phyloP scores from a whole-genome alignment of 2,888 invertebrate genomes.

The Brachycybe producta region DNA sequence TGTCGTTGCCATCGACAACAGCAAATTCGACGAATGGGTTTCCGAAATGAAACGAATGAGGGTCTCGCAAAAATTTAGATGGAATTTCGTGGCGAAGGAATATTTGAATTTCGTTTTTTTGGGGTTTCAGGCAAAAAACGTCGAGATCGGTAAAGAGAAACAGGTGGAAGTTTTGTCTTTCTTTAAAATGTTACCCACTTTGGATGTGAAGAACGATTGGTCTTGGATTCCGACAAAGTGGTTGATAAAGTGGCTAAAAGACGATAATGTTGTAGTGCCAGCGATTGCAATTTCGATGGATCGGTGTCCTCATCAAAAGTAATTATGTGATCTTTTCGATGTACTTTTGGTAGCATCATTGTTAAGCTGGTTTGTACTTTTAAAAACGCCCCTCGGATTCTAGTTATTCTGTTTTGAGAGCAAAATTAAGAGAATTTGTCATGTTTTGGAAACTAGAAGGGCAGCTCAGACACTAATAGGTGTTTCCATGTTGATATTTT shows the following conservation, averaged over 20 bases:
- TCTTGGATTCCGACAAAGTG: slow-evolving; percentile 43
- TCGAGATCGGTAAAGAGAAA: slow-evolving; percentile 27
- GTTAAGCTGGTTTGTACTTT: too few relatives aligned
- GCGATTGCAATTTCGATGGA: slow-evolving; percentile 38
- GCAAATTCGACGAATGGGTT: slow-evolving; percentile 34
- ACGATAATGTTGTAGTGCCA: slow-evolving; percentile 29
- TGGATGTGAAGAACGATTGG: too few relatives aligned
- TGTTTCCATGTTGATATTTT: not conserved
- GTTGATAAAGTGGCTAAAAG: slow-evolving; percentile 41
- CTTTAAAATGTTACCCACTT: too few relatives aligned
- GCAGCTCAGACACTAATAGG: not conserved
- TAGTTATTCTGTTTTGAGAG: too few relatives aligned
- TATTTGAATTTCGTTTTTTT: slow-evolving; percentile 4
- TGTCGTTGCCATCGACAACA: slow-evolving; percentile 33
- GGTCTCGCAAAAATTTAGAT: slow-evolving; percentile 23
- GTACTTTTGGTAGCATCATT: too few relatives aligned
- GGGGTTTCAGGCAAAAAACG: slow-evolving; percentile 25
- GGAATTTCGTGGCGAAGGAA: not conserved
- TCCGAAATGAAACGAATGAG: slow-evolving; percentile 28
- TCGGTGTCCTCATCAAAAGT: slow-evolving; percentile 36
- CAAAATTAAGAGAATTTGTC: too few relatives aligned
- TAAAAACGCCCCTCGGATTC: too few relatives aligned
- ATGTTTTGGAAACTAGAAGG: too few relatives aligned
- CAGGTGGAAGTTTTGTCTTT: slow-evolving; percentile 27
- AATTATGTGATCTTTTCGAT: not conserved